phyloP scores from a whole-genome alignment of 1,140 invertebrate species.

The Venturia canescens region DNA sequence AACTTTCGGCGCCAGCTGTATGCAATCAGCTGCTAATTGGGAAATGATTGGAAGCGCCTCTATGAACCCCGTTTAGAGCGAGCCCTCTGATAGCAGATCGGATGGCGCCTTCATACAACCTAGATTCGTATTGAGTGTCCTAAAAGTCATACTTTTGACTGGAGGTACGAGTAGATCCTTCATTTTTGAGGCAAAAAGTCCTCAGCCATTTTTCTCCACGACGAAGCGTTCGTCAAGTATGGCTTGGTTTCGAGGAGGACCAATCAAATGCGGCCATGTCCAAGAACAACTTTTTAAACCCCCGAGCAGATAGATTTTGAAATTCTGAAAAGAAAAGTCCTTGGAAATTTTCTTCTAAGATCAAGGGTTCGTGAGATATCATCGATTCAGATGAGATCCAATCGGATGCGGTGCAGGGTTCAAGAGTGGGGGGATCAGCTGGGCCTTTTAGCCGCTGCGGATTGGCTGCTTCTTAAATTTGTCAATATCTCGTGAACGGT shows the following conservation, averaged over 20 bases:
- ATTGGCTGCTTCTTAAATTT: background rate
- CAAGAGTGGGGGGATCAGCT: too few species aligned
- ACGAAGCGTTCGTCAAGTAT: too few species aligned
- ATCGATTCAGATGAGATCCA: too few species aligned
- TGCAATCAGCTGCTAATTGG: conserved; percentile 74
- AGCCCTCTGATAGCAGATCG: conserved; percentile 2
- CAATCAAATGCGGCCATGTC: too few species aligned
- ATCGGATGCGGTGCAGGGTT: too few species aligned
- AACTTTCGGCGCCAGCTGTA: conserved; percentile 64
- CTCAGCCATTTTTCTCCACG: background rate
- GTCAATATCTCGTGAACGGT: too few species aligned
- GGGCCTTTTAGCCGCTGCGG: too few species aligned
- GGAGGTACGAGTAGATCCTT: background rate
- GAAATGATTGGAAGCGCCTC: conserved; percentile 71
- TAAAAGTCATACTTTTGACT: too few species aligned
- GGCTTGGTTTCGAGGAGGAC: too few species aligned
- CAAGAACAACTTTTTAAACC: too few species aligned
- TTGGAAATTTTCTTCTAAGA: background rate
- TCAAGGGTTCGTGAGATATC: too few species aligned
- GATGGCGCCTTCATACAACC: conserved; percentile 26
- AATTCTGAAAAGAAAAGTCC: background rate
- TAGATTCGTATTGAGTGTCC: background rate
- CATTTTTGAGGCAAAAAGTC: background rate
- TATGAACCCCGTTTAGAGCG: conserved; percentile 7
- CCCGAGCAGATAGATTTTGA: too few species aligned